Base-by-base conservation (phyloP, 2,113 vertebrate species). In the Trogon surrucura region DNA sequence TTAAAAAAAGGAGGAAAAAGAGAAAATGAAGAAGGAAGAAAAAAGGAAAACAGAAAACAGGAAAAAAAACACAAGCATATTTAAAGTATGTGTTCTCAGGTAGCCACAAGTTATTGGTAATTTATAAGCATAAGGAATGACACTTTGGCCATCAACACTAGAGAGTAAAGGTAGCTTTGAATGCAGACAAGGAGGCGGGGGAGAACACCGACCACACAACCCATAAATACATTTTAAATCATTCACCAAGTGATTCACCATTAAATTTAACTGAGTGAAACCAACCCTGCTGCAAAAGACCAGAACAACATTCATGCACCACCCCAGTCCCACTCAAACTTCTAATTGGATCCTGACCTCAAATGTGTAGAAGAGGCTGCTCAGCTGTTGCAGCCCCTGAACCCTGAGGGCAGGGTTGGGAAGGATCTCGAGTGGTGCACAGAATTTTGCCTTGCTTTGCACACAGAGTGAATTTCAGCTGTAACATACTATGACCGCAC, bases 41-140 rank as follows among this genome's bases (percentile, higher is more conserved):
- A 38, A 61, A 78, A 62, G 26, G 44, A 7, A n/a, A 64, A 51
- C 30, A 60, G 56, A 34, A 20, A 26, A n/a, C n/a, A 48, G 27
- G 47, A 6, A 47, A 77, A 94, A 61, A 87, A 92, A 5, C 80
- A 94, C 87, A 97, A 84, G 80, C 64, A 38, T 82, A 91, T 96
- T 90, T 70, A 56, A 93, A 85, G 66, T 44, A 78, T 29, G n/a
- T 67, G 53, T 91, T 91, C 75, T 89, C 75, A 69, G 74, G 80
- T 47, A 94, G 84, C 78, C 78, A 91, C 74, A 56, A 96, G 85
- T 72, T 92, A 93, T 75, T 61, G 79, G 83, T 85, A 93, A 91
- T 89, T 93, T 81, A 51, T 75, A 95, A 94, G 88, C 77, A 54
- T 65, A 77, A 85, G 91, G 96, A 96, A 97, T 96, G 82, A 97